These are phyloP conservation scores for Peromyscus aztecus DNA, from an alignment of 2,797 vertebrate species.

Conservation along the genomic window DNA sequence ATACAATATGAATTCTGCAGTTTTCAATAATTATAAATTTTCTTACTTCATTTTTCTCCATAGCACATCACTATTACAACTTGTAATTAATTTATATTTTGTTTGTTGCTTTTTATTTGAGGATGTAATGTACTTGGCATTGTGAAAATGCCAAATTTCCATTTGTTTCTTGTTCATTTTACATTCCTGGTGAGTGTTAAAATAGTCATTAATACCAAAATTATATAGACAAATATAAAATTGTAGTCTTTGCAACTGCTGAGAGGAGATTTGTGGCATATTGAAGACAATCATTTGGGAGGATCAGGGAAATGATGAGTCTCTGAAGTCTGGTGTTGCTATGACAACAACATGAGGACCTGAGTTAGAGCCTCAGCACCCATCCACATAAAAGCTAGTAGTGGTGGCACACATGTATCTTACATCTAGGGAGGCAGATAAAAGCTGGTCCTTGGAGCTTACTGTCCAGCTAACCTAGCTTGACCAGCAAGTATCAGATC, in stretches of 20 bases:
- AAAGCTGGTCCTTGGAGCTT: background rate
- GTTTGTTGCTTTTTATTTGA: background rate
- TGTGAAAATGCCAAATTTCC: background rate
- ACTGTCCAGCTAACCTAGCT: background rate
- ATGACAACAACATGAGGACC: background rate
- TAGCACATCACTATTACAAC: background rate
- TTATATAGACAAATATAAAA: slow-evolving; percentile 43
- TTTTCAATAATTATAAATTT: background rate
- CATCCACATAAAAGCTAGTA: background rate
- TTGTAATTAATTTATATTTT: background rate
- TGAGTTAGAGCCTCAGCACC: background rate
- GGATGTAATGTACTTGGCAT: background rate
- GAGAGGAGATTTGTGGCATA: background rate
- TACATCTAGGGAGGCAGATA: background rate
- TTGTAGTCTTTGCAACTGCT: background rate
- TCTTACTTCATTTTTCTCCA: background rate
- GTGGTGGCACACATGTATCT: background rate
- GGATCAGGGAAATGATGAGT: background rate
- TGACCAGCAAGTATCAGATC: background rate
- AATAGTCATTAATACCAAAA: slow-evolving; percentile 28
- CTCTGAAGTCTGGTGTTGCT: background rate
- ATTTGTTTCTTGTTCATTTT: background rate
- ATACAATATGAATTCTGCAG: background rate
- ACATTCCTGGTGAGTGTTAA: background rate
- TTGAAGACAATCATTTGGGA: background rate